Evolutionary conservation across 2,888 invertebrate species (phyloP), one percentile per base, ranked within the genome.

Genomic region (Phasia obesa): DNA sequence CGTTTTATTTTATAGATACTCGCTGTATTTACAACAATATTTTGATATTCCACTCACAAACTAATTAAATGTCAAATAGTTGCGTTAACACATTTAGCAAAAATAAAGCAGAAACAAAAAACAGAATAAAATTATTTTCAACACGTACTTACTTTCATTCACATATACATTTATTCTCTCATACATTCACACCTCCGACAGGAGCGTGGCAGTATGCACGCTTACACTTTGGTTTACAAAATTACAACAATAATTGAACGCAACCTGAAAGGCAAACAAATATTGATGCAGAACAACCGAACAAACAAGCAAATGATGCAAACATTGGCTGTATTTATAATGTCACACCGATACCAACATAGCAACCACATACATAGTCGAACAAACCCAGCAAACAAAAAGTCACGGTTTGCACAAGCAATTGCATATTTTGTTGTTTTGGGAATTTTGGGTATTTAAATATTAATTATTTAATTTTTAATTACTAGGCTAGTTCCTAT

Each of bases 61-160:
- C 89, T 89, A 89, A 89, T 89, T 89, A 89, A 89, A 89, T 89
- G 89, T 88, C 89, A 89, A 89, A 89, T 88, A 88, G 87, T 89
- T 88, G 86, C 89, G 88, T 89, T 89, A 88, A 89, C 89, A 89
- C 88, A 89, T 89, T 89, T 88, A 81, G 84, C 35, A 83, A 59
- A 88, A 70, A 55, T 31, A 88, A 69, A 53, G 42, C 11, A 25
- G 27, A 25, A 35, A 65, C 47, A 19, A 17, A 38, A 49, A 75
- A 75, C 25, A 47, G 13, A 62, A 49, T 4, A 44, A 88, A 89
- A 88, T 89, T 89, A 89, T 89, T 89, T 89, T 87, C 87, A 89
- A 89, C 89, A 89, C 89, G 89, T 89, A 88, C 84, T 38, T 73
- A 64, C 49, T 69, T 64, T 38, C 57, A 19, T 76, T 57, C 57